phyloP scores from a whole-genome alignment of 1,140 invertebrate genomes.

The Caenorhabditis briggsae region DNA sequence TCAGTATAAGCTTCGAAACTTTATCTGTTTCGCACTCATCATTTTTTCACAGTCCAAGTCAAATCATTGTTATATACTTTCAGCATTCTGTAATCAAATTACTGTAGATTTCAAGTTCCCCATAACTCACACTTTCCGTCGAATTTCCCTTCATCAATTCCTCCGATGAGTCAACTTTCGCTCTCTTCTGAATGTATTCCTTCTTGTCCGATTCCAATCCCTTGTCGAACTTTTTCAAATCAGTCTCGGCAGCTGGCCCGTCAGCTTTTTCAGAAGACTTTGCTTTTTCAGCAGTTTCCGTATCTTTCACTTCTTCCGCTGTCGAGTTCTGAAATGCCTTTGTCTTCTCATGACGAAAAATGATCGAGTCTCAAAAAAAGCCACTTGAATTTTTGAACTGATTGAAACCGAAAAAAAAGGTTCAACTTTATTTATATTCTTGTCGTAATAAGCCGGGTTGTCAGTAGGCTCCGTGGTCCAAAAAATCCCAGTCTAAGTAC shows the following conservation, averaged over 20 bases:
- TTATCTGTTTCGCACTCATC: not conserved
- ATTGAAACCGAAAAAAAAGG: too few species aligned
- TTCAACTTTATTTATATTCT: too few species aligned
- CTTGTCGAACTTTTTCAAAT: not conserved
- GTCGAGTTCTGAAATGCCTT: slow-evolving; percentile 23
- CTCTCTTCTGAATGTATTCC: slow-evolving; percentile 29
- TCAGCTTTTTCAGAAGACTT: not conserved
- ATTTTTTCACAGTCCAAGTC: too few species aligned
- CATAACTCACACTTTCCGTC: slow-evolving; percentile 12
- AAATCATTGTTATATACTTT: too few species aligned
- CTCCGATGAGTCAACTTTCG: not conserved
- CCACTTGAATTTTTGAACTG: too few species aligned
- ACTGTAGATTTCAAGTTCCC: too few species aligned
- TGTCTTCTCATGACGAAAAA: not conserved
- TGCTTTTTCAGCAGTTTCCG: not conserved
- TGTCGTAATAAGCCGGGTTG: too few species aligned
- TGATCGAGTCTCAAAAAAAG: too few species aligned
- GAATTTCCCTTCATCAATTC: not conserved
- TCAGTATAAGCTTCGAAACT: too few species aligned
- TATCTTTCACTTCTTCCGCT: slow-evolving; percentile 3
- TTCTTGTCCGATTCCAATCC: slow-evolving; percentile 28
- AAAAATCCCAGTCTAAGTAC: too few species aligned
- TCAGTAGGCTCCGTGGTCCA: too few species aligned
- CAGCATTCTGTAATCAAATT: too few species aligned
- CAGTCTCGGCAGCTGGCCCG: not conserved